These are phyloP conservation scores for Dryobota labecula DNA, from an alignment of 2,888 invertebrate genomes.

Conservation along the genomic window DNA sequence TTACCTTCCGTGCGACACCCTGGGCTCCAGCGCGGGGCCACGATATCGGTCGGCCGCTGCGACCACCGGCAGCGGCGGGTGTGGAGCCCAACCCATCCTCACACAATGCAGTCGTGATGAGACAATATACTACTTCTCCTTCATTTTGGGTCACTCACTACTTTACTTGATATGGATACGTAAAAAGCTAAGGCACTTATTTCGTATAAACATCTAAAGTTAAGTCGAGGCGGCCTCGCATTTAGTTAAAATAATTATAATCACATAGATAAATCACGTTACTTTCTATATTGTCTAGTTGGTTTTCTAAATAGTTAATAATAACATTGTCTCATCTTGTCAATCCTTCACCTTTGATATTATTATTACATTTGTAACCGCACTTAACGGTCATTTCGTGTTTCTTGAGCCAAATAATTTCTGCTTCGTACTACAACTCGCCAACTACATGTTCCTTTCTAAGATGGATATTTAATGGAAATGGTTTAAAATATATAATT, in stretches of 20 bases:
- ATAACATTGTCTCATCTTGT: constrained; percentile 44
- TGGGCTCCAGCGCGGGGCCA: constrained; percentile 22
- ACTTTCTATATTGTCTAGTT: constrained; percentile 22
- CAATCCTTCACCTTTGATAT: constrained; percentile 19
- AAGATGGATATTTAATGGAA: constrained; percentile 27
- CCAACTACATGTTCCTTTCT: constrained; percentile 62
- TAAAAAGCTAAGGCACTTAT: not conserved
- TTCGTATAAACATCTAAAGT: constrained; percentile 13
- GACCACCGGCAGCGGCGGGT: constrained; percentile 22
- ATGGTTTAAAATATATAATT: constrained; percentile 30
- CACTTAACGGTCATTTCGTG: constrained; percentile 14
- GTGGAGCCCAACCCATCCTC: constrained; percentile 47
- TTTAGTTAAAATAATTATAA: constrained; percentile 9
- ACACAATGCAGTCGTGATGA: constrained; percentile 39
- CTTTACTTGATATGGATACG: constrained; percentile 2
- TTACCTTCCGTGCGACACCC: constrained; percentile 42
- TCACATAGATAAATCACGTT: constrained; percentile 3
- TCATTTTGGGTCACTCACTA: constrained; percentile 17
- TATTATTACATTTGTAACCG: not conserved
- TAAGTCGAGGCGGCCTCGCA: constrained; percentile 9
- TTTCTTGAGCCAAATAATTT: constrained; percentile 47
- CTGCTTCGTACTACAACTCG: constrained; percentile 25
- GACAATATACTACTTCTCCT: constrained; percentile 32
- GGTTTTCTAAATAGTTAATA: constrained; percentile 20
- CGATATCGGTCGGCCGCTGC: constrained; percentile 23